A percentile compares a stretch with the other conserved stretches of the same genome.
These are phyloP conservation scores for Buphagus erythrorhynchus DNA, from an alignment of 2,797 vertebrate genomes.

Conservation along the genomic window DNA sequence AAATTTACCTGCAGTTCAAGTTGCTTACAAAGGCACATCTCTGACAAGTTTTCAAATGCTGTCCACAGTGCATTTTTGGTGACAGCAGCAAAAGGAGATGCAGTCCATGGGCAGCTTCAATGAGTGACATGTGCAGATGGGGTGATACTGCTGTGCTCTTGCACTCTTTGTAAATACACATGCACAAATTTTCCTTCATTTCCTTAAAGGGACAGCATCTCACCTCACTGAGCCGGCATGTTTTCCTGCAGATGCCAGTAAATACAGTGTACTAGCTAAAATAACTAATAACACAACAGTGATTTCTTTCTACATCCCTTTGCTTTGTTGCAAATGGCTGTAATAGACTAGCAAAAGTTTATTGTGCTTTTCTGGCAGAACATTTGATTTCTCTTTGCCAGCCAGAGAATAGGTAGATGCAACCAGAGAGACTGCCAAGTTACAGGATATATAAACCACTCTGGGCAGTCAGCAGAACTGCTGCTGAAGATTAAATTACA, in stretches of 20 bases:
- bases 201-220: constrained; percentile 53
- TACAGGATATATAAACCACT: neutral
- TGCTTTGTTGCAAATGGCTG: neutral
- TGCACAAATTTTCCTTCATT: neutral
- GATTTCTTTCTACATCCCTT: neutral
- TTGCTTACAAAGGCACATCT: constrained; percentile 9
- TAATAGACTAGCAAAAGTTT: neutral
- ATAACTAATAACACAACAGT: neutral
- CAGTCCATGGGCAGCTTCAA: neutral
- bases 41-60: neutral
- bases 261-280: neutral
- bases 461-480: neutral
- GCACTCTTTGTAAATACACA: constrained; percentile 15
- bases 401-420: neutral
- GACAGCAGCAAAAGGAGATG: constrained; percentile 11
- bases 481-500: neutral
- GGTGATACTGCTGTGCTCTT: neutral
- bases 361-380: neutral
- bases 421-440: neutral
- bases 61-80: constrained; percentile 17
- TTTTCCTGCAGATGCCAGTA: neutral
- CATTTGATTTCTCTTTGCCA: neutral
- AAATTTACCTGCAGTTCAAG: constrained; percentile 42
- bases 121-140: constrained; percentile 55
- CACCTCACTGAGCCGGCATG: neutral